phyloP scores from a whole-genome alignment of 2,113 vertebrate species.

The Paraplagusia blochii region DNA sequence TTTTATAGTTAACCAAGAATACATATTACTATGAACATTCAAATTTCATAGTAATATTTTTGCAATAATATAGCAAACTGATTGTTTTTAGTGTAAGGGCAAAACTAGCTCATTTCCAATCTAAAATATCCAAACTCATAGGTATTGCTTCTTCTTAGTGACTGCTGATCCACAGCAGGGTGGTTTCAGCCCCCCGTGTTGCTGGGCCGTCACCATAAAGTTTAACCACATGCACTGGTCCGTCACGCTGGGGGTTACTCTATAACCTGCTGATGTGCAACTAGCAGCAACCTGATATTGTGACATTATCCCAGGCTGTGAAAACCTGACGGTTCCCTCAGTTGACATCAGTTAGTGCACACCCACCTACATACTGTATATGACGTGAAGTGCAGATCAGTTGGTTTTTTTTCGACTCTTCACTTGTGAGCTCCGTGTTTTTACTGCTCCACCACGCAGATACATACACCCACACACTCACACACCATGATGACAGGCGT shows the following conservation, averaged over 20 bases:
- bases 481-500: constrained; percentile 35
- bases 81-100: too few species aligned
- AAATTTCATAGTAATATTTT: too few species aligned
- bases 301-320: constrained; percentile 12
- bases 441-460: constrained; percentile 16
- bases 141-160: constrained; percentile 1
- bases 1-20: too few species aligned
- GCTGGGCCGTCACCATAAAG: constrained; percentile 21
- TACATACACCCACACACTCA: constrained; percentile 32
- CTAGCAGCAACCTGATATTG: constrained; percentile 18
- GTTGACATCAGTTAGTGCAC: constrained; percentile 29
- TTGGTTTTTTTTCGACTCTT: not conserved
- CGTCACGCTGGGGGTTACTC: constrained; percentile 14
- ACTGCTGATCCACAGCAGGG: not conserved
- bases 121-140: too few species aligned
- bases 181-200: constrained; percentile 22
- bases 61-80: too few species aligned
- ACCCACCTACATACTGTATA: constrained; percentile 2
- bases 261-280: constrained; percentile 33
- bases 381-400: constrained; percentile 2
- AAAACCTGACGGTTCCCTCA: constrained; percentile 8
- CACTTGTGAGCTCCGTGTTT: constrained; percentile 19
- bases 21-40: too few species aligned
- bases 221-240: constrained; percentile 24
- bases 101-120: too few species aligned